These are phyloP conservation scores for Ophioderma brevispina DNA, from an alignment of 35 echinoderm and acorn worm genomes.

Conservation along the genomic window DNA sequence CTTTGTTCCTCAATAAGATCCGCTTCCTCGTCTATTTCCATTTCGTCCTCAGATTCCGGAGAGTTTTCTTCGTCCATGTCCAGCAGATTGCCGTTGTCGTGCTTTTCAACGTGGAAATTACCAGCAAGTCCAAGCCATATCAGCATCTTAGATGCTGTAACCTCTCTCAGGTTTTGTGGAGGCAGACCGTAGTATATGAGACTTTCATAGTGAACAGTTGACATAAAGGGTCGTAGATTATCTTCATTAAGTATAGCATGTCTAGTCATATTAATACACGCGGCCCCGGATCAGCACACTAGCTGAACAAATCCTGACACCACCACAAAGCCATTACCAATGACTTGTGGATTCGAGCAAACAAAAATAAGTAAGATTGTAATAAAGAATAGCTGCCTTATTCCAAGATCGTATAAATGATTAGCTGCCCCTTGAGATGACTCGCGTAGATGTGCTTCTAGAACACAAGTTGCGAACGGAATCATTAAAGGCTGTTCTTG, in stretches of 20 bases:
- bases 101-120: slow-evolving; percentile 12
- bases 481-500: too few species aligned
- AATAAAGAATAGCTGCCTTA: too few species aligned
- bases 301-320: too few species aligned
- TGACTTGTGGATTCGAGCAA: too few species aligned
- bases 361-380: too few species aligned
- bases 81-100: not conserved
- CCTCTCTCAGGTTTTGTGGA: not conserved
- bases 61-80: slow-evolving; percentile 22
- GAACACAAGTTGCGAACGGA: too few species aligned
- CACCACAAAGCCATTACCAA: too few species aligned
- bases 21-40: slow-evolving; percentile 58
- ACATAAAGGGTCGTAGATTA: slow-evolving; percentile 32
- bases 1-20: slow-evolving; percentile 42
- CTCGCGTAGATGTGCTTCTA: too few species aligned
- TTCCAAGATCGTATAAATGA: too few species aligned
- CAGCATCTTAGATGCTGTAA: not conserved
- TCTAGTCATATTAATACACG: too few species aligned
- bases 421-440: too few species aligned
- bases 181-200: not conserved
- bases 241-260: slow-evolving; percentile 51
- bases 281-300: too few species aligned
- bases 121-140: slow-evolving; percentile 31
- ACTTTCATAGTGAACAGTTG: slow-evolving; percentile 19
- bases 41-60: slow-evolving; percentile 10